Conservation (phyloP, 2,888 invertebrate species). For the Rhimphoctona megacephalus region DNA sequence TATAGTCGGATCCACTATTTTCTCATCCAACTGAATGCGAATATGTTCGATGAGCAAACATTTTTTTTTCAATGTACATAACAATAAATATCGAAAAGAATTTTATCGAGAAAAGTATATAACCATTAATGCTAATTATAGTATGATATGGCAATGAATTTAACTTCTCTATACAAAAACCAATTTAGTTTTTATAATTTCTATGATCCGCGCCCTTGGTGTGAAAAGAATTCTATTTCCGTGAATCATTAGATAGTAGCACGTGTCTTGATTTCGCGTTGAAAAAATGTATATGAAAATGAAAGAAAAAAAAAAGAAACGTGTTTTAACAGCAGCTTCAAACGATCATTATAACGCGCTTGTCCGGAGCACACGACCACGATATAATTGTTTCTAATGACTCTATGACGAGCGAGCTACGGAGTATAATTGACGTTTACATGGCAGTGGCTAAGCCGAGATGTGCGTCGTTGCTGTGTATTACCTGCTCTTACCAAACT, state of each 20-base stretch:
- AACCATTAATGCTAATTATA: not conserved
- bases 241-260: constrained; percentile 21
- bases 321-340: not conserved
- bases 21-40: too few relatives aligned
- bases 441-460: constrained; percentile 16
- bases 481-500: constrained; percentile 29
- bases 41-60: too few relatives aligned
- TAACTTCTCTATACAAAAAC: too few relatives aligned
- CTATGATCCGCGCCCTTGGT: not conserved
- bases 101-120: not conserved
- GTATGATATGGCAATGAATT: not conserved
- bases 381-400: constrained; percentile 54
- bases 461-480: constrained; percentile 8
- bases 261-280: constrained; percentile 23
- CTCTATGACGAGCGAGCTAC: constrained; percentile 22
- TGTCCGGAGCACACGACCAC: constrained; percentile 23
- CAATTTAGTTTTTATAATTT: not conserved
- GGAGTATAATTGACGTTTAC: constrained; percentile 25
- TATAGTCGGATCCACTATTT: too few relatives aligned
- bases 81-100: not conserved
- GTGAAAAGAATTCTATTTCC: constrained; percentile 19
- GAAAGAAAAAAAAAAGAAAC: constrained; percentile 16
- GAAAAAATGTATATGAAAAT: not conserved
- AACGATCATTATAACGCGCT: constrained; percentile 27
- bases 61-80: too few relatives aligned